phyloP scores from a whole-genome alignment of 2,888 invertebrate genomes.

The Latrodectus elegans region DNA sequence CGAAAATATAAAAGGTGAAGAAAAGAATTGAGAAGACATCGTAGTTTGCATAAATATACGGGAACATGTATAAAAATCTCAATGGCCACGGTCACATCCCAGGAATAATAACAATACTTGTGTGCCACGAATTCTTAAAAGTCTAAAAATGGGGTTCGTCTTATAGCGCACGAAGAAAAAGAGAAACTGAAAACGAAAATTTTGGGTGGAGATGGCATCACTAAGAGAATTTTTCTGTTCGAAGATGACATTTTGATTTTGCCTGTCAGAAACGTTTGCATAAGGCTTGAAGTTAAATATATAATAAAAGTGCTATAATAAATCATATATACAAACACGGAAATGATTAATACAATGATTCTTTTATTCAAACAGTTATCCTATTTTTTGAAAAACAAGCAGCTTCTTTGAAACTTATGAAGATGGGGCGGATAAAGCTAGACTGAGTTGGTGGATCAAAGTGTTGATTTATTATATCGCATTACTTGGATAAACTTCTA shows the following conservation, averaged over 20 bases:
- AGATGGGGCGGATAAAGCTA: too few species aligned
- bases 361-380: too few species aligned
- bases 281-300: not conserved
- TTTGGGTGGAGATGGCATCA: conserved; percentile 24
- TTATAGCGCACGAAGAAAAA: not conserved
- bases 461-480: too few species aligned
- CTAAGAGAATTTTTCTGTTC: too few species aligned
- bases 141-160: not conserved
- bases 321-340: too few species aligned
- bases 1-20: conserved; percentile 47
- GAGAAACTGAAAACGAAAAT: not conserved
- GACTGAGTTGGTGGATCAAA: too few species aligned
- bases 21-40: not conserved
- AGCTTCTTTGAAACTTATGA: too few species aligned
- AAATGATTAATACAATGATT: too few species aligned
- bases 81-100: conserved; percentile 36
- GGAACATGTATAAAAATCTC: conserved; percentile 24
- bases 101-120: conserved; percentile 51
- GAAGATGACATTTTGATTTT: conserved; percentile 6
- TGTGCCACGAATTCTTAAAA: conserved; percentile 45
- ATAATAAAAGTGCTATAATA: not conserved
- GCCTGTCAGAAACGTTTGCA: not conserved
- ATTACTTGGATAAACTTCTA: too few species aligned
- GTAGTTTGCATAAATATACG: conserved; percentile 52
- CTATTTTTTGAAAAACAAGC: too few species aligned